Percentiles rank a stretch among this genome's conserved stretches.
Evolutionary conservation across 2,113 vertebrate species (phyloP).

Genomic region (Oncorhynchus nerka): DNA sequence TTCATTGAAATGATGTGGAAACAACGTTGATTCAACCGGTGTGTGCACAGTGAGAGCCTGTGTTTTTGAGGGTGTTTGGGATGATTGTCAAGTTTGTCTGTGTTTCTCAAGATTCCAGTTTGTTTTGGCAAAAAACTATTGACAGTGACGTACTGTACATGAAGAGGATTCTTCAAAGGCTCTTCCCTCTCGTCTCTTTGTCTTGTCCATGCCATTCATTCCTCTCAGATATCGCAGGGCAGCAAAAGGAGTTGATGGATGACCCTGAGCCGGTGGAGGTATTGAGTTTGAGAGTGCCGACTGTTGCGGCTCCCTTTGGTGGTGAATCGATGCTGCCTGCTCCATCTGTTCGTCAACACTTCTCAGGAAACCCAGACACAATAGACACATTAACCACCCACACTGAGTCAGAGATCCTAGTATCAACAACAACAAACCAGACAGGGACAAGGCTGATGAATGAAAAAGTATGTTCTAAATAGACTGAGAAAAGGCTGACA

Average conservation of each 20-base stretch:
- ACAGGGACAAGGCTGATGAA: constrained; percentile 8
- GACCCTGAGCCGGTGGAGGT: constrained; percentile 18
- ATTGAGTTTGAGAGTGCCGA: constrained; percentile 30
- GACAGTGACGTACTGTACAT: constrained; percentile 42
- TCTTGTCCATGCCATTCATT: constrained; percentile 39
- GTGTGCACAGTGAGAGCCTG: too few relatives aligned
- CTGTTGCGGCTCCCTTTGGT: not conserved
- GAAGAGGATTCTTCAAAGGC: constrained; percentile 50
- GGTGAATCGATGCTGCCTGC: constrained; percentile 11
- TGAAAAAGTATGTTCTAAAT: not conserved
- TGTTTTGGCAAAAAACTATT: constrained; percentile 32
- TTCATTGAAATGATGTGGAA: too few relatives aligned
- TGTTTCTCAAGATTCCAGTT: constrained; percentile 15
- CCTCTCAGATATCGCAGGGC: constrained; percentile 44
- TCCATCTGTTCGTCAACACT: constrained; percentile 55
- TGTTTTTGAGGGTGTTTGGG: constrained; percentile 13
- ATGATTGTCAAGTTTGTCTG: not conserved
- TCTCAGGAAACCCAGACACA: constrained; percentile 46
- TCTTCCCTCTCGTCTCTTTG: constrained; percentile 19
- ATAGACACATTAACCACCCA: constrained; percentile 13
- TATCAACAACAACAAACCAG: constrained; percentile 11
- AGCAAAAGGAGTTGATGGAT: constrained; percentile 41
- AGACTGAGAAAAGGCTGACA: not conserved
- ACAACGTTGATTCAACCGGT: too few relatives aligned
- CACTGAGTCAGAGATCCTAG: constrained; percentile 12